Percentiles rank a stretch among this genome's conserved stretches.
These are phyloP conservation scores for Alouatta palliata DNA, from an alignment of 2,113 vertebrate species.

Conservation along the genomic window DNA sequence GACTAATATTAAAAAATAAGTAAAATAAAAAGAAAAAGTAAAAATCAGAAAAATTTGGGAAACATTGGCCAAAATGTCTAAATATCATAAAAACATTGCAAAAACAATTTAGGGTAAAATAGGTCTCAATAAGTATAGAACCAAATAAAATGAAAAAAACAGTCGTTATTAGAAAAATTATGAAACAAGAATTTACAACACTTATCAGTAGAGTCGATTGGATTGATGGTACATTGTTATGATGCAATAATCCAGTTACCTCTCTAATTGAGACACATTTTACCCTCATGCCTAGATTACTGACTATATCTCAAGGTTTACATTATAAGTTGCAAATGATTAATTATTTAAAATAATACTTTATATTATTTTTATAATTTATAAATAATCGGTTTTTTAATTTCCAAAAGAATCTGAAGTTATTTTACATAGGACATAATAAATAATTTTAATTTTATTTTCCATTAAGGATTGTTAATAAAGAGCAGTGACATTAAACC, in stretches of 20 bases:
- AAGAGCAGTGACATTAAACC: neutral
- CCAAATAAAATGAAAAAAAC: neutral
- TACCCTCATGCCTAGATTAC: neutral
- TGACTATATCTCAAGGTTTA: neutral
- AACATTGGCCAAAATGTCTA: neutral
- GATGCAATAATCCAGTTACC: neutral
- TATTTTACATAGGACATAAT: neutral
- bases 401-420: neutral
- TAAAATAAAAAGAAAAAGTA: neutral
- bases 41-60: neutral
- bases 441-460: neutral
- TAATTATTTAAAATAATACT: neutral
- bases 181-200: neutral
- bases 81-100: neutral
- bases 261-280: neutral
- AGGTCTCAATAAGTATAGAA: neutral
- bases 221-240: neutral
- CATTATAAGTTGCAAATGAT: neutral
- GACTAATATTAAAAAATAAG: neutral
- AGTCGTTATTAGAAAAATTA: neutral
- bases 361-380: constrained; percentile 12
- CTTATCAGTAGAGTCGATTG: neutral
- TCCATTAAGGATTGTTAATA: neutral
- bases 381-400: neutral
- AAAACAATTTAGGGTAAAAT: neutral